Evolutionary conservation across 1,140 invertebrate genomes (phyloP).

Genomic region (Lucilia sericata): DNA sequence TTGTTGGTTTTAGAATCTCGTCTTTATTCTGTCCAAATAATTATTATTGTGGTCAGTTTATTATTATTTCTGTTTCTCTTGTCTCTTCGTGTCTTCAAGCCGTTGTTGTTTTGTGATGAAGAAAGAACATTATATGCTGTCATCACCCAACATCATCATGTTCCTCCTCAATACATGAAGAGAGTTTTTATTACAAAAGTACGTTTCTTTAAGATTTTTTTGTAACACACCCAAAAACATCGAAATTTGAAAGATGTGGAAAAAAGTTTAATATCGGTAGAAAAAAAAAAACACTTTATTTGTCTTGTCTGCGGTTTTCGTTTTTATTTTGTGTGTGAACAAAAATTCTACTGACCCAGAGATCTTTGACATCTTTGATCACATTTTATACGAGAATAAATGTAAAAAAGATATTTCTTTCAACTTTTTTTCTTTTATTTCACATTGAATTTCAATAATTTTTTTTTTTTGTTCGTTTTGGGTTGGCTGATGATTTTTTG

Average conservation of each 20-base stretch:
- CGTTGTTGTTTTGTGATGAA: neutral
- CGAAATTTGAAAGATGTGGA: neutral
- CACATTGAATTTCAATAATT: conserved; percentile 32
- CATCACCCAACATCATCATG: neutral
- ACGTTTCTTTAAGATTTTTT: neutral
- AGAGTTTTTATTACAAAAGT: neutral
- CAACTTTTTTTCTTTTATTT: neutral
- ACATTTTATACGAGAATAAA: conserved; percentile 13
- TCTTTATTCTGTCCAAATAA: neutral
- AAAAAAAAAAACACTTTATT: neutral
- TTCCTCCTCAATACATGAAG: conserved; percentile 2
- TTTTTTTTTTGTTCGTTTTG: neutral
- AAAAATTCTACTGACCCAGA: conserved; percentile 43
- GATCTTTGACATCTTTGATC: conserved; percentile 42
- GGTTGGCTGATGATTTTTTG: neutral
- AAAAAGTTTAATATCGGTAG: neutral
- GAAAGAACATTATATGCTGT: neutral
- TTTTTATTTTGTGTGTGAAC: conserved; percentile 35
- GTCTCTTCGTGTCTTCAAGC: neutral
- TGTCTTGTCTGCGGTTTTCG: conserved; percentile 36
- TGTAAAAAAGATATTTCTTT: conserved; percentile 9
- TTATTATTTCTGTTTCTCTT: neutral
- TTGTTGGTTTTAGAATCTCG: too few relatives aligned
- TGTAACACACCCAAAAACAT: conserved; percentile 16
- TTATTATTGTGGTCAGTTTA: neutral